phyloP scores from a whole-genome alignment of 53 echinoderm and acorn worm genomes.

The Arbacia lixula region DNA sequence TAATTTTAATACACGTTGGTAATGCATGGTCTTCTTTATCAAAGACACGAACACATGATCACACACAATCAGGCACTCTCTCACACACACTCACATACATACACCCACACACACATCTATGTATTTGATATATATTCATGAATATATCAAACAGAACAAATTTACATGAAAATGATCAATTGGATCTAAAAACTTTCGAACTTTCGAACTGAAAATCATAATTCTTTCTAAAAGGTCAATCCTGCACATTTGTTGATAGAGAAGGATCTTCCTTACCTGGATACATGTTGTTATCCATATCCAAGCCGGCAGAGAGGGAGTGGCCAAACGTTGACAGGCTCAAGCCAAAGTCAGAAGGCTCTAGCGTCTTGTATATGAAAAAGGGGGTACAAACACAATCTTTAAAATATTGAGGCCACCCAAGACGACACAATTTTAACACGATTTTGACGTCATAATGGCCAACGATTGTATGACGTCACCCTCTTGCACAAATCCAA shows the following conservation, averaged over 20 bases:
- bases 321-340: not conserved
- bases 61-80: no score
- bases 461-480: no score
- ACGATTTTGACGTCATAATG: no score
- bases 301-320: constrained; percentile 28
- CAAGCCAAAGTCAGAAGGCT: constrained; percentile 18
- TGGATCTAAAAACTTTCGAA: not conserved
- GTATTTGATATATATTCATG: no score
- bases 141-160: no score
- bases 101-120: no score
- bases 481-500: not conserved
- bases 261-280: constrained; percentile 1
- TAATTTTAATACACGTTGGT: no score
- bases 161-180: not conserved
- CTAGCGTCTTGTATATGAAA: not conserved
- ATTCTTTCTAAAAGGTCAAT: not conserved
- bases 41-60: no score
- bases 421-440: no score
- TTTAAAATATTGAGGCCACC: no score
- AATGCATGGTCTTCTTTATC: no score
- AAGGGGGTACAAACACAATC: not conserved
- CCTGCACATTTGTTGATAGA: not conserved
- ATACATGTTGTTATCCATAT: constrained; percentile 38
- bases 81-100: no score
- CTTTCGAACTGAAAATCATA: not conserved